These are phyloP conservation scores for Lacerta agilis DNA, from an alignment of 2,797 vertebrate species.

Conservation along the genomic window DNA sequence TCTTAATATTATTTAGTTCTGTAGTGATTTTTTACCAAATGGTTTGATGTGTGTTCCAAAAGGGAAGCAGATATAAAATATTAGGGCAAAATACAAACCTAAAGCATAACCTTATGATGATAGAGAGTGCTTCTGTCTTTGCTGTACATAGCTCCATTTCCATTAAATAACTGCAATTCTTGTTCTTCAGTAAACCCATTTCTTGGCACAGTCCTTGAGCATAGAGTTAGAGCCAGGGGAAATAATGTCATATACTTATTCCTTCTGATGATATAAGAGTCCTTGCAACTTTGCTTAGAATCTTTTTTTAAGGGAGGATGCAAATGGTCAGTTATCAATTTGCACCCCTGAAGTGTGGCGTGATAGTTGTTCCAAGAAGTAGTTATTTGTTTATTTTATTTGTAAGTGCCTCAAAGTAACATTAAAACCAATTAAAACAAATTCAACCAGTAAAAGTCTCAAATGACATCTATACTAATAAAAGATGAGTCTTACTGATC, in stretches of 20 bases:
- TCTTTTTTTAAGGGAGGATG: too few species aligned
- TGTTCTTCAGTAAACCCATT: background rate
- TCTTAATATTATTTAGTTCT: slow-evolving; percentile 61
- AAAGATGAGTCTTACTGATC: too few species aligned
- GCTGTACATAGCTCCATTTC: background rate
- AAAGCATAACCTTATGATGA: background rate
- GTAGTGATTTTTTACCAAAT: slow-evolving; percentile 5
- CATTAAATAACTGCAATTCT: background rate
- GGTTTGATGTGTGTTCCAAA: background rate
- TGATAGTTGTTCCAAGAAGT: too few species aligned
- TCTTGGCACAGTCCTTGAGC: background rate
- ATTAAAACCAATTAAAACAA: too few species aligned
- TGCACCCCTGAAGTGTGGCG: too few species aligned
- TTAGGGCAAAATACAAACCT: background rate
- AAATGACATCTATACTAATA: too few species aligned
- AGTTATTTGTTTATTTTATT: too few species aligned
- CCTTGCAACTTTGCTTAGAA: background rate
- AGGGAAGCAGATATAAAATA: background rate
- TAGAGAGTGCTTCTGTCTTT: background rate
- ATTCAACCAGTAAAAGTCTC: too few species aligned
- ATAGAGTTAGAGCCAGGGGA: background rate
- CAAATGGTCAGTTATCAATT: background rate
- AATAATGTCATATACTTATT: background rate
- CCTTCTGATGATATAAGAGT: background rate
- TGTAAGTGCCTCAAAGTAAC: too few species aligned